These are phyloP conservation scores for Tupaia chinensis DNA, from an alignment of 2,113 vertebrate species.

Conservation along the genomic window DNA sequence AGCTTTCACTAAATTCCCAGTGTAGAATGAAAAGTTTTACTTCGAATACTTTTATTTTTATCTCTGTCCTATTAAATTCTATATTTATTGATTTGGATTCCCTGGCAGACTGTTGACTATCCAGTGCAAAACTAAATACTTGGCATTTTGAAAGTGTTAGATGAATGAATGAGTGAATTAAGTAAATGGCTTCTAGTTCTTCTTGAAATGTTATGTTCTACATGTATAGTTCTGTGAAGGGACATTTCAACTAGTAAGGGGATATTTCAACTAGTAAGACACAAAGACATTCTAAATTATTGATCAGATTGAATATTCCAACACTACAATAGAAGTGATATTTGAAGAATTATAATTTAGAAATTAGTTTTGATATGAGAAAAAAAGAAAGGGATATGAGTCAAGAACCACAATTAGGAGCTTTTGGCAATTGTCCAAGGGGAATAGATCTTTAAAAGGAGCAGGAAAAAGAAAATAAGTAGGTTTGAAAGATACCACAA, in stretches of 20 bases:
- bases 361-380: conserved; percentile 22
- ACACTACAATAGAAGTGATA: not conserved
- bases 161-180: not conserved
- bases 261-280: not conserved
- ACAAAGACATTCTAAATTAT: not conserved
- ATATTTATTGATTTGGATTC: not conserved
- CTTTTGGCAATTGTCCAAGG: not conserved
- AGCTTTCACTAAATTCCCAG: not conserved
- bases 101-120: not conserved
- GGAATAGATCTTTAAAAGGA: conserved; percentile 23
- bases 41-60: not conserved
- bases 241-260: not conserved
- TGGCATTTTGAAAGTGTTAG: not conserved
- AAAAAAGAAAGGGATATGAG: not conserved
- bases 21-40: not conserved
- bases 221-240: not conserved
- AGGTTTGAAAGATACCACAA: conserved; percentile 46
- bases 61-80: not conserved
- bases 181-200: not conserved
- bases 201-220: not conserved
- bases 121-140: not conserved
- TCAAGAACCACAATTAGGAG: not conserved
- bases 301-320: not conserved
- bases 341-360: conserved; percentile 41
- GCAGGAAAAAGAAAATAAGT: conserved; percentile 48